Evolutionary conservation across 2,797 vertebrate species (phyloP).

Genomic region (Sylvia borin): DNA sequence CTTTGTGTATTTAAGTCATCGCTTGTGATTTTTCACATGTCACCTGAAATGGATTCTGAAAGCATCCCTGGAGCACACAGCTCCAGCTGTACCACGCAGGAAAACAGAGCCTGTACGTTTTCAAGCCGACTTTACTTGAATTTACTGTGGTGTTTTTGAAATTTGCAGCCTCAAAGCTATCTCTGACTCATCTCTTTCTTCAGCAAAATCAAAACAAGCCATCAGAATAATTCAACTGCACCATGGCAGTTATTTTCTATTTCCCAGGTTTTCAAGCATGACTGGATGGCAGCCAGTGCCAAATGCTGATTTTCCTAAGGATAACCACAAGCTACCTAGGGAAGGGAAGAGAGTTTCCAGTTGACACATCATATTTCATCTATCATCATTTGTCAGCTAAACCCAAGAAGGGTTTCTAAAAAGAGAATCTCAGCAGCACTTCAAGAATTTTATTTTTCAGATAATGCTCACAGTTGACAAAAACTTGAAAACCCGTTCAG

Average conservation of each 20-base stretch:
- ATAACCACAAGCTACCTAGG: conserved; percentile 39
- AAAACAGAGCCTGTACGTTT: not conserved
- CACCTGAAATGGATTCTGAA: conserved; percentile 47
- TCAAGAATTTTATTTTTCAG: conserved; percentile 10
- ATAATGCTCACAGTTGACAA: not conserved
- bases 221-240: conserved; percentile 40
- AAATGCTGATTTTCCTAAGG: conserved; percentile 41
- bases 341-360: not conserved
- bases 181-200: conserved; percentile 62
- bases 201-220: conserved; percentile 54
- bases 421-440: not conserved
- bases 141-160: conserved; percentile 13
- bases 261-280: conserved; percentile 43
- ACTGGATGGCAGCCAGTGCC: conserved; percentile 39
- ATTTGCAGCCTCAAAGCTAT: conserved; percentile 52
- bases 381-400: conserved; percentile 54
- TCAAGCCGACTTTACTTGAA: not conserved
- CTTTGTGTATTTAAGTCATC: conserved; percentile 4
- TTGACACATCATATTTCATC: conserved; percentile 50
- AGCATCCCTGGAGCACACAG: not conserved
- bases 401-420: conserved; percentile 46
- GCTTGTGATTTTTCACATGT: not conserved
- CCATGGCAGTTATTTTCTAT: conserved; percentile 23
- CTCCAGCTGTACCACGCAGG: not conserved
- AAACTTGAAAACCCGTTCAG: not conserved